A percentile compares a stretch with the other conserved stretches of the same genome.
These are phyloP conservation scores for Passer montanus DNA, from an alignment of 2,113 vertebrate genomes.

Conservation along the genomic window DNA sequence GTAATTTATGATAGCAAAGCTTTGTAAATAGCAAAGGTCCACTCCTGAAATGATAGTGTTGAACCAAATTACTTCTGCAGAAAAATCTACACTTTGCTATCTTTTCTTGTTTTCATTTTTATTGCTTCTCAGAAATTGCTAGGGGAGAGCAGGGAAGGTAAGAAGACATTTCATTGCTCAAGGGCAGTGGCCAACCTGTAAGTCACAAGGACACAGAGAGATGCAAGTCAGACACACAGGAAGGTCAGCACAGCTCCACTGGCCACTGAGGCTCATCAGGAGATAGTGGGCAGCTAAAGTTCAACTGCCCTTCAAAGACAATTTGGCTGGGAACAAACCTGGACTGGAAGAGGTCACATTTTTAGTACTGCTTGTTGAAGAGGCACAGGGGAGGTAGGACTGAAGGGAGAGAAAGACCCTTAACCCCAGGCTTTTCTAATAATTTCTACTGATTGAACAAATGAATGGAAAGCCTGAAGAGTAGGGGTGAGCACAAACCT, in stretches of 20 bases:
- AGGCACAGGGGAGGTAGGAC: background rate
- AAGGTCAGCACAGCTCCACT: background rate
- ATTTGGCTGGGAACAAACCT: background rate
- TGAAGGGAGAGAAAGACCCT: background rate
- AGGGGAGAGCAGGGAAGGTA: background rate
- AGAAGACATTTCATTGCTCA: background rate
- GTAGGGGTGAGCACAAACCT: background rate
- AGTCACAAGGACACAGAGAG: background rate
- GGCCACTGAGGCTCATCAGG: background rate
- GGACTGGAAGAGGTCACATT: background rate
- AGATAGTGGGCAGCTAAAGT: background rate
- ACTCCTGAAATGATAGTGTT: background rate
- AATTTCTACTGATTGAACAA: background rate
- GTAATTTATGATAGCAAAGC: background rate
- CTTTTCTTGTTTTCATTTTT: background rate
- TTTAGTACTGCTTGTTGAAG: background rate
- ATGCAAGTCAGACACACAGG: background rate
- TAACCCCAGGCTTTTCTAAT: background rate
- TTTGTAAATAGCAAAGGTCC: constrained; percentile 1
- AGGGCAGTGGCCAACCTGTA: background rate
- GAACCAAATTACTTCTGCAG: background rate
- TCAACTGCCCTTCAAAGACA: background rate
- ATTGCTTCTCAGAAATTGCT: constrained; percentile 19
- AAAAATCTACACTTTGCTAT: background rate
- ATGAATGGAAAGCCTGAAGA: background rate